These are phyloP conservation scores for Drosophila teissieri DNA, from an alignment of 1,140 invertebrate genomes.

Conservation along the genomic window DNA sequence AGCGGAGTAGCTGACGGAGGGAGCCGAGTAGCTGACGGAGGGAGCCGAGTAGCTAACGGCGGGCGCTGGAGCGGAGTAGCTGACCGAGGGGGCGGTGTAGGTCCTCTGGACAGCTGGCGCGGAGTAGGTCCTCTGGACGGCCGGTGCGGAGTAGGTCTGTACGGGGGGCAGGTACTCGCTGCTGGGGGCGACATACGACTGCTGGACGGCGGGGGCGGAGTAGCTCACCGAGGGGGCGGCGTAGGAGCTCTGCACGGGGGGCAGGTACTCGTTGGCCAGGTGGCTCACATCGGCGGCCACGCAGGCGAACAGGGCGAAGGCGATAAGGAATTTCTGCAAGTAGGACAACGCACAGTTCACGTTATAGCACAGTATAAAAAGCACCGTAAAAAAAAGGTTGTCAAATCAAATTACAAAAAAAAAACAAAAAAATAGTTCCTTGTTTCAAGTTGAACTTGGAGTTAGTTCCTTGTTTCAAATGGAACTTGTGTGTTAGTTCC, in stretches of 20 bases:
- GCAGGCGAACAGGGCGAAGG: constrained; percentile 76
- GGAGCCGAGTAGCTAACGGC: constrained; percentile 47
- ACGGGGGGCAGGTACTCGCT: constrained; percentile 7
- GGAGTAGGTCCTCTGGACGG: constrained; percentile 34
- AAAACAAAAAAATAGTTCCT: neutral
- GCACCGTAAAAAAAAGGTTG: constrained; percentile 9
- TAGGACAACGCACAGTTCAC: constrained; percentile 31
- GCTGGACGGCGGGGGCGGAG: constrained; percentile 33
- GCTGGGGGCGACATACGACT: constrained; percentile 23
- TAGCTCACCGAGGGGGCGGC: constrained; percentile 27
- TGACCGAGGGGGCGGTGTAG: constrained; percentile 27
- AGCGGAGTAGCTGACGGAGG: constrained; percentile 38
- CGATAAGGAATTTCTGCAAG: constrained; percentile 81
- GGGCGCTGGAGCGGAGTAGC: constrained; percentile 26
- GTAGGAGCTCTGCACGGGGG: constrained; percentile 48
- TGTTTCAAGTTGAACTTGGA: neutral
- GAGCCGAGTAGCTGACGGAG: constrained; percentile 24
- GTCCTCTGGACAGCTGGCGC: constrained; percentile 46
- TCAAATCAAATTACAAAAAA: constrained; percentile 4
- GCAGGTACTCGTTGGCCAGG: constrained; percentile 73
- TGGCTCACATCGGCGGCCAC: constrained; percentile 81
- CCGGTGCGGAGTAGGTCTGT: constrained; percentile 28
- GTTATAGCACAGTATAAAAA: constrained; percentile 21
- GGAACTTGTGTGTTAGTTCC: neutral
- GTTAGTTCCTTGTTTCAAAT: neutral